Evolutionary conservation across 2,113 vertebrate species (phyloP), one percentile per base, ranked within the genome.

Genomic region (Sinosuthora webbiana): DNA sequence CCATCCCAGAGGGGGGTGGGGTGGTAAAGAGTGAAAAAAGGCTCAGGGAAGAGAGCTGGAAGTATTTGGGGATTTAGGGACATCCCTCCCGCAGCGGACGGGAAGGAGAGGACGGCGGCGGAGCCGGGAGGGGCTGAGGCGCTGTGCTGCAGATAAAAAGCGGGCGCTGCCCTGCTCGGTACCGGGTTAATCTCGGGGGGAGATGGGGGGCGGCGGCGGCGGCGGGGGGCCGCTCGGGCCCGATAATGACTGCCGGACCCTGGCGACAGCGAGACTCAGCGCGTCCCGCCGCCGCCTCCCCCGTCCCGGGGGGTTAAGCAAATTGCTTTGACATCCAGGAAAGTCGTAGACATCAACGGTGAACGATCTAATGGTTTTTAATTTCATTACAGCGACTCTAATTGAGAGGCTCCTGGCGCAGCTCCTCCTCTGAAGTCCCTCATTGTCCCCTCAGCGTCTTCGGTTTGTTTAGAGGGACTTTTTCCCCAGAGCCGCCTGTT

Each of bases 261-360:
- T 97, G 98, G 98, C 95, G 98, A 98, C 98, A 98, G 96, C 68
- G 96, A 97, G 98, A 98, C 98, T 92, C 97, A 97, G 95, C 81
- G 87, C 96, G 96, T 95, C 97, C 97, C 97, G 97, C 96, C 93
- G 97, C 98, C 93, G 97, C 91, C 95, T 94, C 96, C 97, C 96
- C 97, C 96, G 95, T 98, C 97, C 93, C 65, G 67, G 87, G 86
- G 91, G 95, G 97, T 98, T 98, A 98, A 96, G 97, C 97, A 99
- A 98, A 98, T 99, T 98, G 98, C 97, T 98, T 97, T 99, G 98
- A 99, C 98, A 96, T 97, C 97, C 97, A 84, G 90, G 97, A 97
- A 97, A 98, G 95, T 94, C 88, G 83, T 86, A 96, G 97, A 97
- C 97, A 97, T 97, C 96, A 97, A 93, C 96, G 96, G 97, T 95